phyloP scores from a whole-genome alignment of 2,797 vertebrate species.

The Coracias cyanogaster region DNA sequence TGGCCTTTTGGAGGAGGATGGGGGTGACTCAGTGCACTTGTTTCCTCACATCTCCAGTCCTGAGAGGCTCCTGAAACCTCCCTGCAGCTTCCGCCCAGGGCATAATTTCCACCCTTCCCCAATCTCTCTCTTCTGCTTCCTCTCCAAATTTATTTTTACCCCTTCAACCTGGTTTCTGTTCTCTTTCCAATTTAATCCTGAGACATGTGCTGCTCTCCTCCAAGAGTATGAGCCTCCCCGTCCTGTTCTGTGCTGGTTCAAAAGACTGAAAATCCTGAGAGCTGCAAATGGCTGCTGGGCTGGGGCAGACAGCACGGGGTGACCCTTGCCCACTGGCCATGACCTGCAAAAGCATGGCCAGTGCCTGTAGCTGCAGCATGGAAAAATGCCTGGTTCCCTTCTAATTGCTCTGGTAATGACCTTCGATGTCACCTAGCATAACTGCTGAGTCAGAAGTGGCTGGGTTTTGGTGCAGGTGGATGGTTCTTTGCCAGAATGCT shows the following conservation, averaged over 20 bases:
- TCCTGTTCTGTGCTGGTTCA: fast-evolving
- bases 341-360: not conserved
- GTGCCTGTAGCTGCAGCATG: not conserved
- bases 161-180: conserved; percentile 36
- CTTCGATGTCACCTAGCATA: fast-evolving
- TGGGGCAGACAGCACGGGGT: not conserved
- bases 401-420: not conserved
- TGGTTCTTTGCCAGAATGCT: not conserved
- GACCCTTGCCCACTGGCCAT: not conserved
- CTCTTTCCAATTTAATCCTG: not conserved
- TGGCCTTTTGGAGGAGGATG: not conserved
- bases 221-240: fast-evolving
- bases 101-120: not conserved
- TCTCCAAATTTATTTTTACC: not conserved
- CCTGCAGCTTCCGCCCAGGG: not conserved
- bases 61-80: not conserved
- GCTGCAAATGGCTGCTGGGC: not conserved
- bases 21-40: not conserved
- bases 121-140: not conserved
- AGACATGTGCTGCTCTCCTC: not conserved
- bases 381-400: not conserved
- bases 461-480: not conserved
- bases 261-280: not conserved
- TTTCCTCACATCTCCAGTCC: not conserved
- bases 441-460: not conserved